Evolutionary conservation across 2,888 invertebrate species (phyloP).

Genomic region (Tridacna gigas): DNA sequence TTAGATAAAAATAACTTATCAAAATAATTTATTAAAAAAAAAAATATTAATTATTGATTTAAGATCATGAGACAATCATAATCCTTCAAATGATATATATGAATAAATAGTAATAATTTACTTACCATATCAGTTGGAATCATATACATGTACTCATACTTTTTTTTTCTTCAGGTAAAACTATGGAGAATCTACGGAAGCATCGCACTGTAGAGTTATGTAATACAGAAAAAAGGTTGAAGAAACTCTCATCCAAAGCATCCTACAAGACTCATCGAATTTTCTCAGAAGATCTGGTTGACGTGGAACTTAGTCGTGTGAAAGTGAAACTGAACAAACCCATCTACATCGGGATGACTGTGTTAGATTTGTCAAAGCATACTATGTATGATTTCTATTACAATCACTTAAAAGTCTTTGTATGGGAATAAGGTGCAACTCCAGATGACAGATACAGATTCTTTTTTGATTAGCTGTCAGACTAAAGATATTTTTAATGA

Average conservation of each 20-base stretch:
- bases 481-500: constrained; percentile 44
- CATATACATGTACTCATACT: background rate
- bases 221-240: constrained; percentile 34
- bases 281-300: constrained; percentile 82
- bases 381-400: constrained; percentile 83
- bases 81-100: background rate
- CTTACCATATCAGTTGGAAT: background rate
- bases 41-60: background rate
- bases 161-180: constrained; percentile 80
- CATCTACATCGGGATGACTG: constrained; percentile 83
- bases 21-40: background rate
- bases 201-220: constrained; percentile 75
- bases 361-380: constrained; percentile 84
- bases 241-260: constrained; percentile 44
- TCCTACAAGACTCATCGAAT: constrained; percentile 67
- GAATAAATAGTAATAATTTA: background rate
- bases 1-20: constrained; percentile 1
- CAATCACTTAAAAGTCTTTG: constrained; percentile 74
- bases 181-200: constrained; percentile 85
- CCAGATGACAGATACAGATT: constrained; percentile 48
- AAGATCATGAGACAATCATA: background rate
- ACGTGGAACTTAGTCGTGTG: constrained; percentile 74
- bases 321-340: constrained; percentile 81
- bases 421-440: constrained; percentile 63
- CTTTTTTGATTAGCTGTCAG: constrained; percentile 46